Evolutionary conservation across 2,113 vertebrate genomes (phyloP).

Genomic region (Daphoenositta chrysoptera): DNA sequence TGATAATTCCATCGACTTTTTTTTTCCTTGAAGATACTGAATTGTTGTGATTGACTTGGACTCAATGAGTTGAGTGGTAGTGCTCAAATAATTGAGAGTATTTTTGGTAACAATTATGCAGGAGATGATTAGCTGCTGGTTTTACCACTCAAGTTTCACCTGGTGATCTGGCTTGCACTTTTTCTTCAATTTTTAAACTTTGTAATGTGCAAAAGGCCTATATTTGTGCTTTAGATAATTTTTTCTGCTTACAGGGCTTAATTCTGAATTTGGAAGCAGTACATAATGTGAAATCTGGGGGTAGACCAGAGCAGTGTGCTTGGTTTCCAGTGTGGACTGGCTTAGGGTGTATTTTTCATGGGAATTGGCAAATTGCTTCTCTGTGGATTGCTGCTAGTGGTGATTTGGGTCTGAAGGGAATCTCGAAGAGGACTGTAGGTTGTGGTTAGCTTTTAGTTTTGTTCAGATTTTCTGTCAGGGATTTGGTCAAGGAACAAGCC

Average conservation of each 20-base stretch:
- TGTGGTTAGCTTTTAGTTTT: background rate
- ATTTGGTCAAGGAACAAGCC: background rate
- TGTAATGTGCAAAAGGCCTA: accelerated
- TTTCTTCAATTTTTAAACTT: background rate
- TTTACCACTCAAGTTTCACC: background rate
- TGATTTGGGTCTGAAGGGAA: background rate
- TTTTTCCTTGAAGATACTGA: background rate
- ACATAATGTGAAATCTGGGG: background rate
- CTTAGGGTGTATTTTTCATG: background rate
- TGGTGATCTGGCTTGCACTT: background rate
- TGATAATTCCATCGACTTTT: background rate
- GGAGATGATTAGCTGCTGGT: background rate
- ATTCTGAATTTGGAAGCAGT: background rate
- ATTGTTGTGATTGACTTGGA: background rate
- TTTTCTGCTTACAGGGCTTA: background rate
- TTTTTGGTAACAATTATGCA: background rate
- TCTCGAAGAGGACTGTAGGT: background rate
- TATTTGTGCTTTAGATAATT: background rate
- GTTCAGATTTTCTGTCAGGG: background rate
- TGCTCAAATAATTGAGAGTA: background rate
- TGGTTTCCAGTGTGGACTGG: background rate
- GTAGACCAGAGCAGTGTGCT: background rate
- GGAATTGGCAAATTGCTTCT: background rate
- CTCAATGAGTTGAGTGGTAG: background rate
- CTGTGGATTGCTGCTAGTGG: background rate